Conservation (phyloP, 2,113 vertebrate genomes). For the Campylomormyrus tamandua region DNA sequence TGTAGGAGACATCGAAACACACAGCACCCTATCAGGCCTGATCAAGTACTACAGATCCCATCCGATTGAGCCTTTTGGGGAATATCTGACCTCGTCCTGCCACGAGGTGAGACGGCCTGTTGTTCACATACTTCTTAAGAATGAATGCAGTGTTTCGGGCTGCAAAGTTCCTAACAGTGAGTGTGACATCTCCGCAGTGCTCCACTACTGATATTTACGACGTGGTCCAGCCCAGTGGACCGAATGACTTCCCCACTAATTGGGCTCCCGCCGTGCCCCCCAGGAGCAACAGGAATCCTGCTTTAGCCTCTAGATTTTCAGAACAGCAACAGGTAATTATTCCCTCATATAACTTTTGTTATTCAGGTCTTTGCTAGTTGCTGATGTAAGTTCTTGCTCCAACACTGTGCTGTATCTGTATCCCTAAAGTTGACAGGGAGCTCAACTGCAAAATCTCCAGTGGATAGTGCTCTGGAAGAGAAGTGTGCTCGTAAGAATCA, state of each 20-base stretch:
- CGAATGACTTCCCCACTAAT: slow-evolving; percentile 28
- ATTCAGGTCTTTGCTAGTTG: not conserved
- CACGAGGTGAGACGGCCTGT: slow-evolving; percentile 50
- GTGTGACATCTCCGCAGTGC: slow-evolving; percentile 39
- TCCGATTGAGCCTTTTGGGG: slow-evolving; percentile 71
- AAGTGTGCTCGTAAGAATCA: slow-evolving; percentile 7
- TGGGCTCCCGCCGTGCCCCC: slow-evolving; percentile 37
- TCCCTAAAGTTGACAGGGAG: slow-evolving; percentile 53
- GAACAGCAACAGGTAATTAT: not conserved
- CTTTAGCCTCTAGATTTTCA: not conserved
- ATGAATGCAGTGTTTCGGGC: not conserved
- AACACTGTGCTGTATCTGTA: slow-evolving; percentile 26
- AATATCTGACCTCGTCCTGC: slow-evolving; percentile 64
- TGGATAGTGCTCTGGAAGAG: slow-evolving; percentile 16
- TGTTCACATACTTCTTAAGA: not conserved
- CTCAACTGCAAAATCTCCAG: slow-evolving; percentile 27
- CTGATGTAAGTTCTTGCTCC: not conserved
- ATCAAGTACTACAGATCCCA: slow-evolving; percentile 62
- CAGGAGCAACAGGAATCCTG: slow-evolving; percentile 31
- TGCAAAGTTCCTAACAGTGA: not conserved
- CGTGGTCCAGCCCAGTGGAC: slow-evolving; percentile 44
- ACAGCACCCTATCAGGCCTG: slow-evolving; percentile 56
- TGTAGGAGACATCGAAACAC: slow-evolving; percentile 57
- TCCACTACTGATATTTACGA: slow-evolving; percentile 55
- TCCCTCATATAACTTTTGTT: not conserved